Base-by-base conservation (phyloP, 2,797 vertebrate genomes). In the Neoniphon sammara region DNA sequence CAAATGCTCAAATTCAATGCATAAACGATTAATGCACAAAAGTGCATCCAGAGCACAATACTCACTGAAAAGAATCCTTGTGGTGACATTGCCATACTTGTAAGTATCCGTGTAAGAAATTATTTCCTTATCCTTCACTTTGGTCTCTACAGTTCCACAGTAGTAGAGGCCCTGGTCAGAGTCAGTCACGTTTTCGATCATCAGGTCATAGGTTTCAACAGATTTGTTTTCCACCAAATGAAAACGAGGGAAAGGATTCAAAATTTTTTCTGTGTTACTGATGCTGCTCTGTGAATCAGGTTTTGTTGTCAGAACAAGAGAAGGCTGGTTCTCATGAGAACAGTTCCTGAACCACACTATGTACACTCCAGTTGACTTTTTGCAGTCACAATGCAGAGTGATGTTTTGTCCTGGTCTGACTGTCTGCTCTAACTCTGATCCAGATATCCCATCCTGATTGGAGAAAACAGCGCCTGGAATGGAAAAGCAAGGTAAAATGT, bases 321-420 rank as follows among this genome's bases (percentile, higher is more conserved):
- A 0, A n/a, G 87, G 79, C 23, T 82, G 83, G 25, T 82, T 75
- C 7, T 77, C 31, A 66, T 90, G 81, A 55, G 84, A 88, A 20
- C 82, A 88, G 44, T 88, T 81, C 30, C 81, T 88, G 72, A 18
- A 88, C 89, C 90, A 90, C 42, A 80, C 21, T 12, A 73, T 83
- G 5, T 0, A 17, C 5, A 30, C 27, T 70, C 73, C 82, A 49
- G 0, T 0, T n/a, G 62, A 60, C 5, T 0, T 0, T 65, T 60
- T 55, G 39, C 80, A 85, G 75, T 91, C 86, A 70, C 86, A 88
- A 65, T 77, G 34, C 15, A 90, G 57, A 58, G 81, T 91, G 71
- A 87, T 49, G 69, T 81, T 82, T 18, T 89, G 77, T 77, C 79
- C 85, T 30, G 64, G 63, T 75, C 20, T 77, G 42, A 78, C 70